Evolutionary conservation across 1,140 invertebrate genomes (phyloP).

Genomic region (Macrobrachium nipponense): DNA sequence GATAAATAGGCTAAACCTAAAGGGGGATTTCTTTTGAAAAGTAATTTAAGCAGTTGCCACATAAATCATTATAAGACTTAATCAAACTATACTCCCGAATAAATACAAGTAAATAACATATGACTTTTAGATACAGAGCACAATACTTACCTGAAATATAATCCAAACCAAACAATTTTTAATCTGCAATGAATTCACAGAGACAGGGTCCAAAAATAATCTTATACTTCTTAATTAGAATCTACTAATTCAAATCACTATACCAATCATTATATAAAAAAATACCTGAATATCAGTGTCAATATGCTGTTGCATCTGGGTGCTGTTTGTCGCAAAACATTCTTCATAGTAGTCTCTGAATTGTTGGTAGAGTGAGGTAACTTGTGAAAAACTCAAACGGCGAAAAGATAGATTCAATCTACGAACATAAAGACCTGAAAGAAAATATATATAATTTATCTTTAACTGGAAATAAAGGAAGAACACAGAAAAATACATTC

Average conservation of each 20-base stretch:
- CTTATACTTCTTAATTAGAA: neutral
- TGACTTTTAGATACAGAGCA: no score
- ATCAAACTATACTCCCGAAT: no score
- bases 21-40: no score
- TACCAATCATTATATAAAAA: neutral
- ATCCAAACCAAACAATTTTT: no score
- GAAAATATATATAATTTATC: neutral
- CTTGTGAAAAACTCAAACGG: slow-evolving; percentile 51
- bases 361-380: slow-evolving; percentile 42
- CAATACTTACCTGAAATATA: no score
- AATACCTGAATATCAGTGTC: slow-evolving; percentile 3
- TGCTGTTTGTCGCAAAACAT: slow-evolving; percentile 35
- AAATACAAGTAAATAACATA: no score
- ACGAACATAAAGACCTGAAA: slow-evolving; percentile 41
- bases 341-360: slow-evolving; percentile 51
- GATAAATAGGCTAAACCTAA: no score
- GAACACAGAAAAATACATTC: neutral
- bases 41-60: no score
- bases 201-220: neutral
- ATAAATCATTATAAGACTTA: no score
- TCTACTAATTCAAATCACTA: neutral
- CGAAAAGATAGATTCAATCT: slow-evolving; percentile 46
- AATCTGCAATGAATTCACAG: neutral
- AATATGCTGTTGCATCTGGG: slow-evolving; percentile 21
- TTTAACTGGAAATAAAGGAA: no score